Conservation (phyloP, 2,113 vertebrate genomes). For the Camelus bactrianus region DNA sequence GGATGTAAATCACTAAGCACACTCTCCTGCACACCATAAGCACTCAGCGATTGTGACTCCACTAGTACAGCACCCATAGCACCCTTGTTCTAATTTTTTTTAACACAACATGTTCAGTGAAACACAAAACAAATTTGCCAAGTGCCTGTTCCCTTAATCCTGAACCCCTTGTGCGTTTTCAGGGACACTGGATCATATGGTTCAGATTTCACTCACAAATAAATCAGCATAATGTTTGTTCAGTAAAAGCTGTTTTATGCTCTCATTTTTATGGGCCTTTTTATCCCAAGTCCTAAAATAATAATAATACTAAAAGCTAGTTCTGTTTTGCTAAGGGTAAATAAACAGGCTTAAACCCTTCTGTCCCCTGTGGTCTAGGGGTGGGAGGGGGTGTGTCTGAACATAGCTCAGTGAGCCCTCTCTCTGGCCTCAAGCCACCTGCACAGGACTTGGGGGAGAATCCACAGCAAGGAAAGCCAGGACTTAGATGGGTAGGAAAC, state of each 20-base stretch:
- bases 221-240: constrained; percentile 78
- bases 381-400: not conserved
- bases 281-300: constrained; percentile 74
- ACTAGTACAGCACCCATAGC: not conserved
- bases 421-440: not conserved
- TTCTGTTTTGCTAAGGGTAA: constrained; percentile 57
- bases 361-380: not conserved
- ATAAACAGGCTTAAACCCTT: constrained; percentile 55
- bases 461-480: not conserved
- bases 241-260: constrained; percentile 72
- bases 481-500: not conserved
- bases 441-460: not conserved
- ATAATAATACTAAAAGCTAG: constrained; percentile 61
- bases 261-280: constrained; percentile 71
- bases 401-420: not conserved
- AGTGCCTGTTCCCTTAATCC: constrained; percentile 60
- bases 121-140: constrained; percentile 60
- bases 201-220: constrained; percentile 74
- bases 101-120: not conserved
- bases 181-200: constrained; percentile 70
- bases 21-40: not conserved
- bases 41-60: not conserved
- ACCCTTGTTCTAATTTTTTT: not conserved
- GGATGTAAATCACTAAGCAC: not conserved
- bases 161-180: constrained; percentile 51